Conservation (phyloP, 2,113 vertebrate species). For the Amblyornis subalaris region DNA sequence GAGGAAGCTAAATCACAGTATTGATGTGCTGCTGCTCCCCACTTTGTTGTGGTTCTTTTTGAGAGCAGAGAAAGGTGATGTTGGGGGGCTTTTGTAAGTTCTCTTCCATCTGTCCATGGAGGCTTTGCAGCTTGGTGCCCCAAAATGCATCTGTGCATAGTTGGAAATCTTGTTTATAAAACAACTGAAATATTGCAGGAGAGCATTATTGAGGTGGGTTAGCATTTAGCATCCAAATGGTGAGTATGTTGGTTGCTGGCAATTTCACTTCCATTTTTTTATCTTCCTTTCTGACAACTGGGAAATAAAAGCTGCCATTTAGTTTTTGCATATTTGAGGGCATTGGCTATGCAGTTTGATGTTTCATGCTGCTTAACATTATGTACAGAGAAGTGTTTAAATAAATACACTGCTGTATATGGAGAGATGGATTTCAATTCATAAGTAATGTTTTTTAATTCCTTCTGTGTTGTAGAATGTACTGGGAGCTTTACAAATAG, state of each 20-base stretch:
- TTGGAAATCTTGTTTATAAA: background rate
- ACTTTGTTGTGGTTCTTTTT: background rate
- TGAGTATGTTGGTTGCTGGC: background rate
- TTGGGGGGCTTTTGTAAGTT: background rate
- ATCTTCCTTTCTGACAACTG: background rate
- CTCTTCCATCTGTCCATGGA: background rate
- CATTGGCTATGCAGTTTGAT: background rate
- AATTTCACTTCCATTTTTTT: background rate
- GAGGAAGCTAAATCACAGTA: background rate
- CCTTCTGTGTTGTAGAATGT: background rate
- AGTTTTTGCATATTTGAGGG: background rate
- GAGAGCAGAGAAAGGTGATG: background rate
- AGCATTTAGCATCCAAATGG: background rate
- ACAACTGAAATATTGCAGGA: background rate
- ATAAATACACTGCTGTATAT: background rate
- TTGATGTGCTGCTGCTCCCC: background rate
- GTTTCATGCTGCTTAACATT: background rate
- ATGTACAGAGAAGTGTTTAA: background rate
- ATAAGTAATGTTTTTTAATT: background rate
- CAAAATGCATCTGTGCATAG: background rate
- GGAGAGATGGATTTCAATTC: background rate
- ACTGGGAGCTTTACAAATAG: background rate
- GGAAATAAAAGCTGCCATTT: background rate
- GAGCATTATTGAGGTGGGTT: background rate
- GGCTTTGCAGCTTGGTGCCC: background rate